phyloP scores from a whole-genome alignment of 2,113 vertebrate genomes.

The Epinephelus lanceolatus region DNA sequence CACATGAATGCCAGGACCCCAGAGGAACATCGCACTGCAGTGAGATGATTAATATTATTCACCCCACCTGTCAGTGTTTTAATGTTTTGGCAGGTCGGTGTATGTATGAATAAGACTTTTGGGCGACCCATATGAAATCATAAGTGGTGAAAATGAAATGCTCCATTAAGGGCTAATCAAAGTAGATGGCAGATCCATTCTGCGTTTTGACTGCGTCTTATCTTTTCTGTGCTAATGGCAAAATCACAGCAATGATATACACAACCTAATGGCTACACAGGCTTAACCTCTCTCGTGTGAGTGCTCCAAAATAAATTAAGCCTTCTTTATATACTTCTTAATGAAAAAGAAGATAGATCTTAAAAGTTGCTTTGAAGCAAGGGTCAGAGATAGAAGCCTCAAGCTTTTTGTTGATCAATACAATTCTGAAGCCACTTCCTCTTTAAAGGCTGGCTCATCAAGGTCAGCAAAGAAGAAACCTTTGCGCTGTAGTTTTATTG shows the following conservation, averaged over 20 bases:
- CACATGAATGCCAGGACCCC: too few relatives aligned
- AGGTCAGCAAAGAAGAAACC: constrained; percentile 33
- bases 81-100: too few relatives aligned
- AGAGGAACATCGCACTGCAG: too few relatives aligned
- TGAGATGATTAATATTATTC: too few relatives aligned
- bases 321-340: constrained; percentile 33
- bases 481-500: constrained; percentile 38
- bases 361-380: constrained; percentile 59
- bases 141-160: constrained; percentile 18
- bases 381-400: constrained; percentile 26
- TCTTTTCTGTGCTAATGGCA: constrained; percentile 31
- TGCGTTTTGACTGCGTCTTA: background rate
- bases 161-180: constrained; percentile 33
- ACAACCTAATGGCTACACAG: constrained; percentile 48
- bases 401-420: constrained; percentile 67
- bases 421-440: constrained; percentile 48
- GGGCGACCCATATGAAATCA: background rate
- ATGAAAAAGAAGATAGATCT: constrained; percentile 33
- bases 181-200: background rate
- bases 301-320: constrained; percentile 54
- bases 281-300: constrained; percentile 26
- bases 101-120: background rate
- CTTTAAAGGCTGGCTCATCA: constrained; percentile 41
- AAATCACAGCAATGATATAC: constrained; percentile 33
- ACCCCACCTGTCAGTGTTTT: too few relatives aligned